A percentile compares a stretch with the other conserved stretches of the same genome.
phyloP scores from a whole-genome alignment of 2,113 vertebrate species.

The Myocastor coypus region DNA sequence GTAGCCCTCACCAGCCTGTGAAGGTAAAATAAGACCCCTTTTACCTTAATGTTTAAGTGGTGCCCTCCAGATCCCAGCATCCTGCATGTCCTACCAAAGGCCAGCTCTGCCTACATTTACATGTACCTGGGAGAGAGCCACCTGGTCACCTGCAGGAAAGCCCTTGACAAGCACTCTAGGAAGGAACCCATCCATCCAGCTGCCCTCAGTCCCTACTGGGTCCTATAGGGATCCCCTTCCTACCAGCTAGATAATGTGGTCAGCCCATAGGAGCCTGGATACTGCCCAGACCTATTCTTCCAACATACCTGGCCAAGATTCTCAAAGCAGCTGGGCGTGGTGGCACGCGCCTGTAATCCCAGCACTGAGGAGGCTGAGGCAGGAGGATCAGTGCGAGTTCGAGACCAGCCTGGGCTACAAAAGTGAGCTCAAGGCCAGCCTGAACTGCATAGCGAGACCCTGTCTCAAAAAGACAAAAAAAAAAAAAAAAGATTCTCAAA shows the following conservation, averaged over 20 bases:
- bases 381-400: no score
- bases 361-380: no score
- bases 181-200: background rate
- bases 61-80: background rate
- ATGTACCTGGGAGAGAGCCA: background rate
- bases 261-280: background rate
- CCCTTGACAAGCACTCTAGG: background rate
- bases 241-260: background rate
- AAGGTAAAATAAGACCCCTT: background rate
- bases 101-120: background rate
- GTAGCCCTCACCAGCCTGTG: background rate
- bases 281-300: background rate
- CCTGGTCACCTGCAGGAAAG: background rate
- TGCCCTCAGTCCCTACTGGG: background rate
- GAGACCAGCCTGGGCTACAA: no score
- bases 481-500: no score
- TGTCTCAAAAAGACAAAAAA: no score
- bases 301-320: rapidly evolving
- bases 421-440: no score
- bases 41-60: background rate
- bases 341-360: no score
- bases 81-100: background rate
- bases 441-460: no score
- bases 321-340: background rate
- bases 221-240: background rate